These are phyloP conservation scores for Pycnonotus jocosus DNA, from an alignment of 2,113 vertebrate species.

Conservation along the genomic window DNA sequence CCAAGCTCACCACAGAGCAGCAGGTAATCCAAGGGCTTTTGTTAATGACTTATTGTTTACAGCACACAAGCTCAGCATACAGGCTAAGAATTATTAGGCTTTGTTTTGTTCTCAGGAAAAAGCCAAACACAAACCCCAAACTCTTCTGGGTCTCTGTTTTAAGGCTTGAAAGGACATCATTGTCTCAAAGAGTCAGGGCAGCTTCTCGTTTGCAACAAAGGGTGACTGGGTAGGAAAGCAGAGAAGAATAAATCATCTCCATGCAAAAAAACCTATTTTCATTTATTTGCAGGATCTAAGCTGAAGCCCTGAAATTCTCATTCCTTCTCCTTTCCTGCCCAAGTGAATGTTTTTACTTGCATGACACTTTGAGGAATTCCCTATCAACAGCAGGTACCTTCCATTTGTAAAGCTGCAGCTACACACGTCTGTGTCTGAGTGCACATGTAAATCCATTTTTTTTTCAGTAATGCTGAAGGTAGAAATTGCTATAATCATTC, in stretches of 20 bases:
- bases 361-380: constrained; percentile 17
- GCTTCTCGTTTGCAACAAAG: not conserved
- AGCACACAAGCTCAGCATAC: not conserved
- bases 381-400: constrained; percentile 1
- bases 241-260: not conserved
- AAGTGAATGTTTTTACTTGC: constrained; percentile 4
- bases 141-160: not conserved
- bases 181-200: not conserved
- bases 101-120: not conserved
- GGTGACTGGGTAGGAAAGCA: not conserved
- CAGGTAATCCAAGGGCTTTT: not conserved
- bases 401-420: not conserved
- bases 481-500: not conserved
- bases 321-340: not conserved
- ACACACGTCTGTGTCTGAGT: rapidly evolving
- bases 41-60: not conserved
- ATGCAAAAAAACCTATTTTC: not conserved
- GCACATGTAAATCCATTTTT: not conserved
- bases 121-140: not conserved
- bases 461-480: not conserved
- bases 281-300: not conserved
- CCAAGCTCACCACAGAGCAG: not conserved
- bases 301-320: not conserved
- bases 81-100: not conserved
- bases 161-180: not conserved